Percentiles rank a stretch among this genome's conserved stretches.
Evolutionary conservation across 2,888 invertebrate species (phyloP).

Genomic region (Asteroscopus sphinx): DNA sequence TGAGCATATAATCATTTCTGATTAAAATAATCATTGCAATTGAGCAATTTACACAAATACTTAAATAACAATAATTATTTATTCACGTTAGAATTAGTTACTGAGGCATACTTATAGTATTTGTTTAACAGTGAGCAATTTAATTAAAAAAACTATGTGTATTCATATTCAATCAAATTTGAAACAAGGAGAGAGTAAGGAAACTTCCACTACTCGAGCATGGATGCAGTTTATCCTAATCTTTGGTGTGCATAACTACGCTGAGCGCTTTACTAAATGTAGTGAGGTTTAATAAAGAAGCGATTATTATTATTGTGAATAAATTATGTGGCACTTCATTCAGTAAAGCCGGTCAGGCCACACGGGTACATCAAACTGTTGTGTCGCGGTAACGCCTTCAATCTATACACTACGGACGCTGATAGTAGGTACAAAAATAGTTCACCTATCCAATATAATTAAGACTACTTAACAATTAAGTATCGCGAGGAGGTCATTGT

Average conservation of each 20-base stretch:
- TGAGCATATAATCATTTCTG: slow-evolving; percentile 84
- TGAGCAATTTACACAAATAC: slow-evolving; percentile 80
- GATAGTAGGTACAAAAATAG: slow-evolving; percentile 88
- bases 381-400: slow-evolving; percentile 85
- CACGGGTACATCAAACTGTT: slow-evolving; percentile 71
- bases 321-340: slow-evolving; percentile 64
- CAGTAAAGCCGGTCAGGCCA: slow-evolving; percentile 70
- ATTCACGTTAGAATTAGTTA: slow-evolving; percentile 72
- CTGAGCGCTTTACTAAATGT: slow-evolving; percentile 69
- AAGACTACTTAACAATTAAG: slow-evolving; percentile 89
- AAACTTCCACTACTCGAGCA: slow-evolving; percentile 69
- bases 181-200: slow-evolving; percentile 65
- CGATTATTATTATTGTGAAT: slow-evolving; percentile 51
- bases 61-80: slow-evolving; percentile 69
- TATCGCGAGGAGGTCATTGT: slow-evolving; percentile 81
- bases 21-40: slow-evolving; percentile 80
- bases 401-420: slow-evolving; percentile 84
- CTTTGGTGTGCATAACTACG: slow-evolving; percentile 87
- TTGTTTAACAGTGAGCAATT: slow-evolving; percentile 73
- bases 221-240: slow-evolving; percentile 83
- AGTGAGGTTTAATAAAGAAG: slow-evolving; percentile 42
- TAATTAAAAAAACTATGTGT: slow-evolving; percentile 63
- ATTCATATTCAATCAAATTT: slow-evolving; percentile 65
- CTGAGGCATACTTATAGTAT: slow-evolving; percentile 76
- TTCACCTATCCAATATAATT: slow-evolving; percentile 89